Conservation (phyloP, 2,113 vertebrate species). For the Pantherophis guttatus region DNA sequence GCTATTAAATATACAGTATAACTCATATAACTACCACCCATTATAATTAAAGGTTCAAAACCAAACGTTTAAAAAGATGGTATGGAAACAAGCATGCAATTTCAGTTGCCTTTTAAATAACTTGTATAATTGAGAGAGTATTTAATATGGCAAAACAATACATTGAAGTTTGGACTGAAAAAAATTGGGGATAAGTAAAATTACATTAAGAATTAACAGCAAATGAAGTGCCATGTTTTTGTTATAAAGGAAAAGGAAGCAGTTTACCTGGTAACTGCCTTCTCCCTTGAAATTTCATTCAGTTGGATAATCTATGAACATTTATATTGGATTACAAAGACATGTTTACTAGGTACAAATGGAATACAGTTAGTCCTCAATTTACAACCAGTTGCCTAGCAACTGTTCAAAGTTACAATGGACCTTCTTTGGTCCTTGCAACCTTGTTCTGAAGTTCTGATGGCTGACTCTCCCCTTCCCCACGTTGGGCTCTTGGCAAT, state of each 20-base stretch:
- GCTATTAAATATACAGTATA: background rate
- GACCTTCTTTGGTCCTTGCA: background rate
- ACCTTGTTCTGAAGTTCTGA: background rate
- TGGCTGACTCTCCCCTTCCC: background rate
- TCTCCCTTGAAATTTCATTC: background rate
- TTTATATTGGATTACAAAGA: background rate
- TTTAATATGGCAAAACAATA: accelerated
- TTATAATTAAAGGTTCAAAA: background rate
- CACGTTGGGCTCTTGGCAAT: background rate
- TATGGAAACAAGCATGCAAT: background rate
- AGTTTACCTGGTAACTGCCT: background rate
- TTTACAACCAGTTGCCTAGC: background rate
- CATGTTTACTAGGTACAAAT: background rate
- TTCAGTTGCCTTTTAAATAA: background rate
- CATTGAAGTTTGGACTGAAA: accelerated
- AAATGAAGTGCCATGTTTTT: background rate
- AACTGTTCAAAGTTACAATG: background rate
- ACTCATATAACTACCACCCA: background rate
- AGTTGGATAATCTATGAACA: background rate
- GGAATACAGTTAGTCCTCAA: background rate
- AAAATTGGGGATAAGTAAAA: slow-evolving; percentile 5
- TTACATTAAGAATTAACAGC: background rate
- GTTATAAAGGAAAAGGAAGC: background rate
- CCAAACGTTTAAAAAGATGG: background rate
- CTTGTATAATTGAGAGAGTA: background rate